Percentiles rank a stretch among this genome's conserved stretches.
These are phyloP conservation scores for Conopomorpha cramerella DNA, from an alignment of 1,140 invertebrate genomes.

Conservation along the genomic window DNA sequence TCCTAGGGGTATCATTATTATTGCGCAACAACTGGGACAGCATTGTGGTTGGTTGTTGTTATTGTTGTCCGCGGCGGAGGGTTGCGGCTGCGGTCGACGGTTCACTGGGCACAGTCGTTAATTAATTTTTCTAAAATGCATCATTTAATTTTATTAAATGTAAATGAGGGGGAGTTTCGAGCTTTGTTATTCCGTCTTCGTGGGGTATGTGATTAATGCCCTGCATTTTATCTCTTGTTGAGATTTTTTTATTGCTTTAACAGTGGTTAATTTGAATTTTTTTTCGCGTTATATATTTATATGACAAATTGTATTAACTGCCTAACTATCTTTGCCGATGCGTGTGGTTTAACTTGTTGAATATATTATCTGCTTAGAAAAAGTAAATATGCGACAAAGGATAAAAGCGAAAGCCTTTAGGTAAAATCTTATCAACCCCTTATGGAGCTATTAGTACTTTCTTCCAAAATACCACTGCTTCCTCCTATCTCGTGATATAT, in stretches of 20 bases:
- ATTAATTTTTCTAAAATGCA: conserved; percentile 59
- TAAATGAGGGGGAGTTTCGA: conserved; percentile 43
- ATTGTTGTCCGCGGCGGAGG: conserved; percentile 17
- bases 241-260: background rate
- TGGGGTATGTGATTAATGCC: conserved; percentile 23
- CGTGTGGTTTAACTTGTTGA: too few relatives aligned
- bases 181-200: conserved; percentile 16
- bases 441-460: too few relatives aligned
- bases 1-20: conserved; percentile 29
- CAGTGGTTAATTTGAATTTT: background rate
- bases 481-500: too few relatives aligned
- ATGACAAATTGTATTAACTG: too few relatives aligned
- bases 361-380: too few relatives aligned
- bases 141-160: conserved; percentile 61
- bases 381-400: too few relatives aligned
- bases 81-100: conserved; percentile 35
- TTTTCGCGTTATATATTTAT: too few relatives aligned
- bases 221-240: conserved; percentile 12
- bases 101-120: conserved; percentile 51
- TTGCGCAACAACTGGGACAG: too few relatives aligned
- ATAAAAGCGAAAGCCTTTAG: too few relatives aligned
- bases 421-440: too few relatives aligned
- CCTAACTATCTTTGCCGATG: too few relatives aligned
- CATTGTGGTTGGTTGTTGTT: conserved; percentile 20
- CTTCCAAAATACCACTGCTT: too few relatives aligned